Base-by-base conservation (phyloP, 1,140 invertebrate species). In the Penaeus chinensis region DNA sequence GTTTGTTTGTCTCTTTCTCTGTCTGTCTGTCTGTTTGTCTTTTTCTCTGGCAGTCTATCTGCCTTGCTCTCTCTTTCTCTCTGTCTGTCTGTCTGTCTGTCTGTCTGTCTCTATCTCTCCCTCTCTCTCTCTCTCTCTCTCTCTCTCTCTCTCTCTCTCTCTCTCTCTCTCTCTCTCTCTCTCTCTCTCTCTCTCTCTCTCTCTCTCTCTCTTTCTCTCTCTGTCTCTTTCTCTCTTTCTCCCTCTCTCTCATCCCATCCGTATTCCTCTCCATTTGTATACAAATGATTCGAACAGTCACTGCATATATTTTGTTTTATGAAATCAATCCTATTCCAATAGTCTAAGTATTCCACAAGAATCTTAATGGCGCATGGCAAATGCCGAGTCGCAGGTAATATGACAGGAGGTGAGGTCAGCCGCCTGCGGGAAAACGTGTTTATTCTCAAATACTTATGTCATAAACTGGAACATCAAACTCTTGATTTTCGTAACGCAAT, bases 161-260 rank as follows among this genome's bases (percentile, higher is more conserved):
- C 69, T 74, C 69, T 74, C 69, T 74, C 69, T 74, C 69, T 74
- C 69, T 74, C 69, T 74, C 69, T 27, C 69, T 74, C 69, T 74
- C 69, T 74, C 69, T 74, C 69, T 74, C 24, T 32, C 69, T 74
- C 24, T 74, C 69, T 74, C 69, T 24, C 20, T 24, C n/a, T 74
- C 24, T 74, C n/a, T 74, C n/a, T 74, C n/a, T 54, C 20, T 74
- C 69, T 74, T n/a, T 74, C 69, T 74, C 24, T 74, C 69, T 74
- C 69, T 74, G 24, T 74, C 69, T 74, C 69, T 74, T 19, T 74
- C 20, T 74, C 69, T 74, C 69, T 74, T n/a, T 74, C 69, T 74
- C n/a, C 27, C 69, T 74, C 69, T 74, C 69, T 74, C 69, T 74
- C 69, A n/a, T n/a, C n/a, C 27, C n/a, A 19, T 37, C 71, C n/a